Base-by-base conservation (phyloP, 2,797 vertebrate species). In the Pseudochirops corinnae region DNA sequence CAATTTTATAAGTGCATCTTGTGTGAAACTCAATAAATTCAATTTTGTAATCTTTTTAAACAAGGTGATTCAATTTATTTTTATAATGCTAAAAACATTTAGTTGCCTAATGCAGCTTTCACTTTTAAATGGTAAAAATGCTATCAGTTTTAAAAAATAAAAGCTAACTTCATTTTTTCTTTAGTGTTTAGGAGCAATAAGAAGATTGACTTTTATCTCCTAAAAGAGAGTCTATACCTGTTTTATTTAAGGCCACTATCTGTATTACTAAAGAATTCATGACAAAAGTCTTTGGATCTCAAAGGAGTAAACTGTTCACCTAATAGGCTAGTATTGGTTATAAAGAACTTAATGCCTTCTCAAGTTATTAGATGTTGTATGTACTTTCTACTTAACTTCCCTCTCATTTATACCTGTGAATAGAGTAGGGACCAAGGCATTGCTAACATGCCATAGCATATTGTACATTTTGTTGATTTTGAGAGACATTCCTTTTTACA, bases 1-100 rank as follows among this genome's bases (percentile, higher is more conserved):
- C 98, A 98, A 99, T 99, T 99, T 99, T 99, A 98, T 99, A 99
- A 99, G 98, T 99, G 98, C 98, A 99, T 98, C 99, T 98, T 99
- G 99, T 99, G 99, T 99, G 98, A 98, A 99, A 98, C 98, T 98
- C 98, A 98, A 99, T 99, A 99, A 99, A 99, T 98, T 98, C 97
- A 98, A 99, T 99, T 99, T 99, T 99, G 97, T 99, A 99, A 98
- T 98, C 98, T 99, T 99, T 99, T 99, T 98, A 98, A 98, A 98
- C 98, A 98, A 98, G 97, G 93, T 96, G 98, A 0, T 91, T 98
- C 6, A 0, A 91, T 93, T 96, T 98, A 97, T 98, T 98, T 98
- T 98, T 87, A n/a, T 92, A 57, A 91, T n/a, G 1, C 57, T 95
- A 93, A 56, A 56, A 95, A 4, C 11, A 26, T 93, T 94, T 94